A percentile compares a stretch with the other conserved stretches of the same genome.
These are phyloP conservation scores for Ferrisia virgata DNA, from an alignment of 2,888 invertebrate species.

Conservation along the genomic window DNA sequence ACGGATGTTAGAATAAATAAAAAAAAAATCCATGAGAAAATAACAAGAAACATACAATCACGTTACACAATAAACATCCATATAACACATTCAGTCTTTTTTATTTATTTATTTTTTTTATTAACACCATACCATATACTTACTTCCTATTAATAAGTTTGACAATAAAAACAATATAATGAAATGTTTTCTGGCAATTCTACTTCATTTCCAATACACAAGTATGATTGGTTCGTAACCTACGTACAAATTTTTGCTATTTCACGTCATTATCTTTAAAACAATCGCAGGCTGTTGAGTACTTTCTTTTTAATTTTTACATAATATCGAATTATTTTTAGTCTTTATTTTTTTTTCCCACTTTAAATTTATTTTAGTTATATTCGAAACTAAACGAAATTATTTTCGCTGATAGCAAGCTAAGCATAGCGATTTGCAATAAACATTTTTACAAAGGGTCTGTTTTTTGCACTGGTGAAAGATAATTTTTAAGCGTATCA, in stretches of 20 bases:
- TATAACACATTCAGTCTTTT: neutral
- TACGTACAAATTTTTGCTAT: neutral
- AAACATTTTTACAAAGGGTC: no score
- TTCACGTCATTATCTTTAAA: neutral
- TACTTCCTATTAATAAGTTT: neutral
- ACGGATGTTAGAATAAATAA: neutral
- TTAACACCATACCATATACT: neutral
- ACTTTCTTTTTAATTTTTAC: neutral
- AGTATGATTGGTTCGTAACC: neutral
- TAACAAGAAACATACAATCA: constrained; percentile 22
- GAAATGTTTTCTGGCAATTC: neutral
- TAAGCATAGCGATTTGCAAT: no score
- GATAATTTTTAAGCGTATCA: no score
- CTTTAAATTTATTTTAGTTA: no score
- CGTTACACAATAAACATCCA: constrained; percentile 1
- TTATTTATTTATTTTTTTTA: neutral
- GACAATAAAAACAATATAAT: constrained; percentile 4
- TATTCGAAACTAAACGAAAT: no score
- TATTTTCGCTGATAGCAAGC: no score
- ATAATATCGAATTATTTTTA: neutral
- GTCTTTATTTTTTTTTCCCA: no score
- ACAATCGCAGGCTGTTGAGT: neutral
- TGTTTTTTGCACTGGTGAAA: no score
- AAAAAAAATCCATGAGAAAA: neutral
- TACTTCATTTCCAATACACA: neutral